These are phyloP conservation scores for Etheostoma cragini DNA, from an alignment of 2,113 vertebrate species.

Conservation along the genomic window DNA sequence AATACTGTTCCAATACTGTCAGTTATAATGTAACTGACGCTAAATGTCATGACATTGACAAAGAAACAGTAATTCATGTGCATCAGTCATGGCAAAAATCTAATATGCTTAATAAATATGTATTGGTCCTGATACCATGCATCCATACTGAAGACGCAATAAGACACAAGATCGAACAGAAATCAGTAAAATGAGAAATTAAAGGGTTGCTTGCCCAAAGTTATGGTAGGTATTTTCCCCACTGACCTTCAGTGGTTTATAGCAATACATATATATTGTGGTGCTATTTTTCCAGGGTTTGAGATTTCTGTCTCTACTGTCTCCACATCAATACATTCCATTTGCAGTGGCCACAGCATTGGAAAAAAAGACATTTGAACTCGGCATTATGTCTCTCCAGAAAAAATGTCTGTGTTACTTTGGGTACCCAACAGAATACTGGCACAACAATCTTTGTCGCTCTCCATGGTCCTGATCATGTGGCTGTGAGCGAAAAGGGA, in stretches of 20 bases:
- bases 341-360: not conserved
- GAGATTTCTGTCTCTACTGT: not conserved
- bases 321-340: not conserved
- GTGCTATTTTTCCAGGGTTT: not conserved
- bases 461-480: constrained; percentile 52
- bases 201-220: not conserved
- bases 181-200: not conserved
- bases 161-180: not conserved
- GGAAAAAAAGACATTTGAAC: not conserved
- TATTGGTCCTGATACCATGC: no score
- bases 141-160: not conserved
- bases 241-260: not conserved
- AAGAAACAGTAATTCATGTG: no score
- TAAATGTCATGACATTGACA: no score
- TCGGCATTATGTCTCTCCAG: not conserved
- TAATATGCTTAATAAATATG: not conserved
- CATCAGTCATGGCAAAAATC: not conserved
- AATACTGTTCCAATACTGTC: no score
- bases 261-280: not conserved
- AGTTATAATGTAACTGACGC: no score
- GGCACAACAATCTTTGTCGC: not conserved
- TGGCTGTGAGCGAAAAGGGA: not conserved
- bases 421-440: not conserved
- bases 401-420: not conserved
- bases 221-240: not conserved